Percentiles rank a stretch among this genome's conserved stretches.
Conservation (phyloP, 2,888 invertebrate species). For the Coenonympha glycerion region DNA sequence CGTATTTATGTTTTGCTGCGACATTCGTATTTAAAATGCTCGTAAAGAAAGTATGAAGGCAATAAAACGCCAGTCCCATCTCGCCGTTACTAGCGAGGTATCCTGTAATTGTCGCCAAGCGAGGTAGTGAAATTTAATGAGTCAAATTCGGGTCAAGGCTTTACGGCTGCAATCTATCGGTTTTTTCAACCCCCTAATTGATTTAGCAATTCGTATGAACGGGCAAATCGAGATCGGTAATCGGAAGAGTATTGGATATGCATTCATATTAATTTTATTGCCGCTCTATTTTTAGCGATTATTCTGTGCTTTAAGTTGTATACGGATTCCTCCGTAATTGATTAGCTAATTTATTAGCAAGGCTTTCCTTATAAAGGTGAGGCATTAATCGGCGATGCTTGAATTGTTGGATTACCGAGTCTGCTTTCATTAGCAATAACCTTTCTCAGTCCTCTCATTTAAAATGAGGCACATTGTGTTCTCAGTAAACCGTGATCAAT, state of each 20-base stretch:
- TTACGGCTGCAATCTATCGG: conserved; percentile 35
- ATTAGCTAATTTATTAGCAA: background rate
- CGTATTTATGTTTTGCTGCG: conserved; percentile 22
- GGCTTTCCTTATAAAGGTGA: background rate
- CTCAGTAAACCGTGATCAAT: conserved; percentile 48
- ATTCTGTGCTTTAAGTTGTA: background rate
- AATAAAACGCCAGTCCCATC: conserved; percentile 42
- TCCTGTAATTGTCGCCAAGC: conserved; percentile 60
- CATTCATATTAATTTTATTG: conserved; percentile 1
- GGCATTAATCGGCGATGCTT: background rate
- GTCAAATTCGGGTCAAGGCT: conserved; percentile 62
- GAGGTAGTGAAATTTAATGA: conserved; percentile 62
- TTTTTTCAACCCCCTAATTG: conserved; percentile 26
- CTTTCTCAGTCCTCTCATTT: background rate
- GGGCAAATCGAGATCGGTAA: conserved; percentile 9
- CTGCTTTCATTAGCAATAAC: background rate
- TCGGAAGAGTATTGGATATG: conserved; percentile 5
- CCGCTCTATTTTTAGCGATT: background rate
- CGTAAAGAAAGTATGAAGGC: conserved; percentile 45
- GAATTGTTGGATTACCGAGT: background rate
- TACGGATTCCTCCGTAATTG: background rate
- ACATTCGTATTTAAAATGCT: conserved; percentile 36
- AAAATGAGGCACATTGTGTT: conserved; percentile 31
- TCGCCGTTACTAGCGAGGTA: conserved; percentile 45
- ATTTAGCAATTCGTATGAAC: conserved; percentile 20